Percentiles rank a stretch among this genome's conserved stretches.
Conservation (phyloP, 1,140 invertebrate genomes). For the Ostrea edulis region DNA sequence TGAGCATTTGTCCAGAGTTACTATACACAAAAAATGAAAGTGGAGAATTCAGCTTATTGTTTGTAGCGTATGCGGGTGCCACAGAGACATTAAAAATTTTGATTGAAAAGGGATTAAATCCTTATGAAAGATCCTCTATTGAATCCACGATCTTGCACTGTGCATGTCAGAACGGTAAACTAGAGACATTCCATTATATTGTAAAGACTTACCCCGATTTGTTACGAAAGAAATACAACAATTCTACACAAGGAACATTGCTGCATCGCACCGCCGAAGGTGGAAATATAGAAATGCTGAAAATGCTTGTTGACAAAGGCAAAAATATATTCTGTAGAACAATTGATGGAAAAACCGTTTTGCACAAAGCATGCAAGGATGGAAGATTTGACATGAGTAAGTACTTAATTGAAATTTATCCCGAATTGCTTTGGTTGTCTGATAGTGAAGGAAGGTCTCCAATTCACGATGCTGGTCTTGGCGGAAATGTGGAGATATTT, state of each 20-base stretch:
- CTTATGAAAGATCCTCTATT: neutral
- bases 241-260: neutral
- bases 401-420: neutral
- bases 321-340: neutral
- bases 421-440: neutral
- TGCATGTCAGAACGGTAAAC: constrained; percentile 1
- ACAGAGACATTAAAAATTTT: neutral
- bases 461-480: neutral
- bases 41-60: constrained; percentile 1
- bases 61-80: neutral
- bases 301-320: neutral
- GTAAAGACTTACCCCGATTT: neutral
- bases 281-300: neutral
- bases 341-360: constrained; percentile 1
- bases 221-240: neutral
- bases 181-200: neutral
- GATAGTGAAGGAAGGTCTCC: neutral
- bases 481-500: neutral
- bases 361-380: neutral
- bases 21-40: constrained; percentile 3
- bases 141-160: neutral
- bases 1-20: neutral
- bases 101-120: constrained; percentile 8
- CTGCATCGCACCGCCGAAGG: neutral
- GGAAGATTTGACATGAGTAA: neutral